phyloP scores from a whole-genome alignment of 2,888 invertebrate genomes.

The Tipula lateralis region DNA sequence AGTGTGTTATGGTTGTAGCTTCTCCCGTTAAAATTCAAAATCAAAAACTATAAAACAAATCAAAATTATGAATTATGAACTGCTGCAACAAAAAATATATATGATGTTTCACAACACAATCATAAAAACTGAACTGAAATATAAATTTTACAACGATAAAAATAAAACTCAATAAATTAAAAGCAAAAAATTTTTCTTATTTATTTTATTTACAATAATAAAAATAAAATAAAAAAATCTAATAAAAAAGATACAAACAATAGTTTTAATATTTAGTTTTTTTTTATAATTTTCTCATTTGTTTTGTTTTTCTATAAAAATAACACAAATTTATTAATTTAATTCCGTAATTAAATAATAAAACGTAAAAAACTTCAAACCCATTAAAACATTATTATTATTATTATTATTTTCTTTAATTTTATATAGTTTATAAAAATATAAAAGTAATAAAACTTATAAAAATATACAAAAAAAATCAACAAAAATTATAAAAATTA shows the following conservation, averaged over 20 bases:
- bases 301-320: background rate
- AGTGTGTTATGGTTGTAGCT: too few species aligned
- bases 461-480: background rate
- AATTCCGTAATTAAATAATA: background rate
- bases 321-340: background rate
- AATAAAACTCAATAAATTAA: slow-evolving; percentile 3
- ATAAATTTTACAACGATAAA: background rate
- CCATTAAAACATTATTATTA: background rate
- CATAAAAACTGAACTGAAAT: background rate
- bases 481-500: slow-evolving; percentile 3
- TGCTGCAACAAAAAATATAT: background rate
- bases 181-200: background rate
- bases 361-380: background rate
- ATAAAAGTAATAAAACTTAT: background rate
- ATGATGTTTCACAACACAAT: background rate
- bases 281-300: background rate
- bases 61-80: background rate
- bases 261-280: background rate
- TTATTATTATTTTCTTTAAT: too few species aligned
- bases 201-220: slow-evolving; percentile 4
- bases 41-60: background rate
- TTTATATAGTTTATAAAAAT: background rate
- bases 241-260: background rate
- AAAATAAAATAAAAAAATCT: background rate
- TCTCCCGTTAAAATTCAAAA: background rate